Evolutionary conservation across 2,888 invertebrate genomes (phyloP), one percentile per base, ranked within the genome.

Genomic region (Lamproptera curius): DNA sequence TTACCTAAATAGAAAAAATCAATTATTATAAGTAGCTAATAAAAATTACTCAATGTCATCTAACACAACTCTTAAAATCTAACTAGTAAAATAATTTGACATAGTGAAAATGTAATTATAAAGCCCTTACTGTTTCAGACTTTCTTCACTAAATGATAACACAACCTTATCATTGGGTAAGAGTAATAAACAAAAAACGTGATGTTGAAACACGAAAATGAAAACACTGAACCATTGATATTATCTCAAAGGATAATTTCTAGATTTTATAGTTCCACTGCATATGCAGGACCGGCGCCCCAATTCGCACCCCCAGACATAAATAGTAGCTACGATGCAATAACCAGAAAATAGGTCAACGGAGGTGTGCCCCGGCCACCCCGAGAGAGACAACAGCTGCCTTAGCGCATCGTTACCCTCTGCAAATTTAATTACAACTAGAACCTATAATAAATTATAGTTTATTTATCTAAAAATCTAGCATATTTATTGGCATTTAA

Each of bases 331-430:
- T 76, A 72, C 75, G 70, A 86, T 85, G 85, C 85, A 87, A 73
- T 83, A 86, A 73, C 76, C 81, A 82, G 87, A 83, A 87, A 81
- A 86, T 87, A 86, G 87, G 87, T 87, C 87, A 87, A 71, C 76
- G 75, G 75, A 83, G 85, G 86, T 86, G 85, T 85, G 80, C 86
- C 85, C n/a, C 79, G 75, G 76, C 67, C 76, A 65, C 72, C 72
- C 69, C 70, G 76, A 76, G 65, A 73, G 77, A 76, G 76, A 79
- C 73, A 67, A 67, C 68, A 67, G 67, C 67, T 70, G 57, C 61
- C 67, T 65, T 67, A 59, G 70, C 73, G 71, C 70, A 72, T 67
- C 62, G 65, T 65, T 66, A 69, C 73, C 62, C 65, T 63, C 52
- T 62, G 64, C 68, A 73, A 75, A 76, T 65, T 67, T 66, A 69